phyloP scores from a whole-genome alignment of 2,113 vertebrate genomes.

The Blennius ocellaris region DNA sequence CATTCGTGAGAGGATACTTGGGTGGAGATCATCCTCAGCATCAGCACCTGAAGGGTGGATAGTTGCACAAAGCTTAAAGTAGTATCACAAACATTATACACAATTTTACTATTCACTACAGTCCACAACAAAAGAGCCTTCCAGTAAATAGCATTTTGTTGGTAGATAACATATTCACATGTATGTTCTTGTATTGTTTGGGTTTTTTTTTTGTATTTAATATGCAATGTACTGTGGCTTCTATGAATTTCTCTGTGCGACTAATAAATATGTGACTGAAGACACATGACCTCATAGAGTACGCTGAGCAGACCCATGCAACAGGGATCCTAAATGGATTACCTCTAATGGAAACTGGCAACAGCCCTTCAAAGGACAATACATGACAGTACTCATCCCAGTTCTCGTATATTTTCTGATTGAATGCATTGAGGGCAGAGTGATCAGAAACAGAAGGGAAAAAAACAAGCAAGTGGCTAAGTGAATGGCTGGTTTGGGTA shows the following conservation, averaged over 20 bases:
- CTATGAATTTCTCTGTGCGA: constrained; percentile 46
- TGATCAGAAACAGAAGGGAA: no score
- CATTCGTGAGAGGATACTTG: constrained; percentile 86
- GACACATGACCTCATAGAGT: constrained; percentile 57
- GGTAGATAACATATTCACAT: no score
- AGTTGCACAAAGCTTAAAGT: neutral
- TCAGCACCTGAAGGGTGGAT: constrained; percentile 83
- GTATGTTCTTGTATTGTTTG: neutral
- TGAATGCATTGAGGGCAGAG: no score
- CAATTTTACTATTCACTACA: no score
- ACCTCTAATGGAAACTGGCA: constrained; percentile 54
- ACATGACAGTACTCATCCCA: neutral
- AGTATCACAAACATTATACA: no score
- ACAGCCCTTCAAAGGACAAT: constrained; percentile 45
- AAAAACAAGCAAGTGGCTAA: no score
- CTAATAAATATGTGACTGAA: constrained; percentile 51
- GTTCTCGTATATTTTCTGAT: no score
- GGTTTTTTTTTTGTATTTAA: neutral
- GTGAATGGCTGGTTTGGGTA: neutral
- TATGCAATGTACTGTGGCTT: constrained; percentile 1
- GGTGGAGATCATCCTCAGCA: constrained; percentile 90
- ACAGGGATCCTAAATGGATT: constrained; percentile 72
- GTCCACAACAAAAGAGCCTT: no score
- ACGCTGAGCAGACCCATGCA: constrained; percentile 54
- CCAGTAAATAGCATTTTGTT: no score